phyloP scores from a whole-genome alignment of 1,140 invertebrate genomes.

The Panagrolaimus sp. region DNA sequence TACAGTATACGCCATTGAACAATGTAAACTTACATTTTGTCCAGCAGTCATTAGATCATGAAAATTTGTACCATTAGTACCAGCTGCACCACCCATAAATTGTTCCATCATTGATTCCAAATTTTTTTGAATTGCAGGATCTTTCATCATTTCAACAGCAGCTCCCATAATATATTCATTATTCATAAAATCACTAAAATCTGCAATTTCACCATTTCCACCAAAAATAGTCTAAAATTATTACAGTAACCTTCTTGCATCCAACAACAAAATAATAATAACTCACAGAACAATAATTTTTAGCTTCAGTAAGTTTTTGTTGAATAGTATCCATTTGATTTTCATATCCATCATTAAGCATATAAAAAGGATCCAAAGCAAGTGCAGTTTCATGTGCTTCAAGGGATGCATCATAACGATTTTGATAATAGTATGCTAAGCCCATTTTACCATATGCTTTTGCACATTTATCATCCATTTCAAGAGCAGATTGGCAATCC shows the following conservation, averaged over 20 bases:
- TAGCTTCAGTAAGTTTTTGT: conserved; percentile 62
- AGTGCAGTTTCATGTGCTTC: conserved; percentile 79
- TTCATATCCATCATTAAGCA: conserved; percentile 77
- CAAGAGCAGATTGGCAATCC: conserved; percentile 76
- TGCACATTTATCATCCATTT: conserved; percentile 79
- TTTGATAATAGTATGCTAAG: conserved; percentile 78
- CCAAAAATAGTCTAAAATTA: conserved; percentile 32
- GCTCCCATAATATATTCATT: conserved; percentile 35
- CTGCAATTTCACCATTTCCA: conserved; percentile 26
- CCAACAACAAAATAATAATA: conserved; percentile 8
- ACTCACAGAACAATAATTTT: conserved; percentile 18
- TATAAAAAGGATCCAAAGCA: conserved; percentile 71
- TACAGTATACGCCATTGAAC: no score
- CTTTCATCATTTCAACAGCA: conserved; percentile 38
- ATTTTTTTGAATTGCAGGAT: conserved; percentile 20
- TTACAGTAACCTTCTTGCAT: conserved; percentile 4
- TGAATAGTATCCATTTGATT: conserved; percentile 76
- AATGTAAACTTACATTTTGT: conserved; percentile 24
- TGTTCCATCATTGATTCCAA: conserved; percentile 45
- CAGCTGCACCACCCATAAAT: conserved; percentile 21
- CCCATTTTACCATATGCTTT: conserved; percentile 89
- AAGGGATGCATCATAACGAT: conserved; percentile 73
- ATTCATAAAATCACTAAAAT: conserved; percentile 31
- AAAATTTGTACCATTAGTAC: not conserved
- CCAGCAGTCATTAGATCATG: conserved; percentile 32